phyloP scores from a whole-genome alignment of 2,113 vertebrate genomes.

The Nesoenas mayeri region DNA sequence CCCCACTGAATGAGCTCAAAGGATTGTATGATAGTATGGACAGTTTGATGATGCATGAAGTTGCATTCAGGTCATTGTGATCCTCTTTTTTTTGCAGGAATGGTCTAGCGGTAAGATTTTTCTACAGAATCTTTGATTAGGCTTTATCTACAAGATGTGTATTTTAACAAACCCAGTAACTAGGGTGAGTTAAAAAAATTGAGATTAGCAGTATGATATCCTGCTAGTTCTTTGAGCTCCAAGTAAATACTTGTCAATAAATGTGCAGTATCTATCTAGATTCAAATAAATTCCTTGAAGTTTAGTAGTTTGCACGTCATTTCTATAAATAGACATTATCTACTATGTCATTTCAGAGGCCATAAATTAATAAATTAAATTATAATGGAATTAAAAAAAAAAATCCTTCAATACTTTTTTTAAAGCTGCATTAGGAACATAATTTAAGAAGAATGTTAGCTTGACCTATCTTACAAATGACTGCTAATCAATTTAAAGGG shows the following conservation, averaged over 20 bases:
- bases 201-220: slow-evolving; percentile 48
- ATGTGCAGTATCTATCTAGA: neutral
- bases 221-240: slow-evolving; percentile 24
- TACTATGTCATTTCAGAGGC: neutral
- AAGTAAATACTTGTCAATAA: slow-evolving; percentile 50
- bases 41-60: neutral
- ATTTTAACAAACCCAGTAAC: slow-evolving; percentile 53
- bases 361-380: neutral
- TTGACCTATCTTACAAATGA: neutral
- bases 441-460: neutral
- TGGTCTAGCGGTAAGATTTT: neutral
- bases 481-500: neutral
- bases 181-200: slow-evolving; percentile 38
- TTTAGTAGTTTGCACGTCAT: neutral
- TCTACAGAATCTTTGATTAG: slow-evolving; percentile 48
- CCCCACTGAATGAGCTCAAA: neutral
- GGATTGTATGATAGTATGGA: neutral
- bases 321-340: slow-evolving; percentile 19
- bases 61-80: neutral
- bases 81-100: neutral
- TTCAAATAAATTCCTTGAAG: slow-evolving; percentile 26
- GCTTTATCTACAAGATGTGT: slow-evolving; percentile 36
- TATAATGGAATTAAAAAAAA: neutral
- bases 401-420: neutral
- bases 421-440: neutral